Base-by-base conservation (phyloP, 1,140 invertebrate species). In the Trypoxylus dichotomus region DNA sequence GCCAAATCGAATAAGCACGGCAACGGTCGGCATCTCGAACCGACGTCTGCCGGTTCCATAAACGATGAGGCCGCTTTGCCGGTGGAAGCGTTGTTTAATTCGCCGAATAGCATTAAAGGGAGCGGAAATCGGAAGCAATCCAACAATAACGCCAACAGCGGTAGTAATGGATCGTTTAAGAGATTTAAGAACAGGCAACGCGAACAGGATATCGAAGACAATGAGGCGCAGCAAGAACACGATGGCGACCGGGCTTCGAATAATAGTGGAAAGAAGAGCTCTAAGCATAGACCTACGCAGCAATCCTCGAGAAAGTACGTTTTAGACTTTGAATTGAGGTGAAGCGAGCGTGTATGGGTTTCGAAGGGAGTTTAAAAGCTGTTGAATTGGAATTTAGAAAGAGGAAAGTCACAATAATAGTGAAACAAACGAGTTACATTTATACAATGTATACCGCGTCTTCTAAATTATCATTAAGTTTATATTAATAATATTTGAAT, bases 61-160 rank as follows among this genome's bases (percentile, higher is more conserved):
- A 88, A 88, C 60, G 90, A 91, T 60, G 90, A 92, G 76, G 88
- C 88, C 6, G 85, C 87, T 11, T 75, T 90, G 8, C 87, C 88
- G 0, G 75, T 81, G 86, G 85, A 89, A 89, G 43, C 43, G 43
- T 19, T 47, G 43, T 47, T 47, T 78, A 86, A 85, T 73, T 85
- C 87, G n/a, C 81, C 84, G 68, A 87, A 88, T 76, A 81, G 85
- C 6, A 85, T 88, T 58, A 88, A 90, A 84, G 88, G 13, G 89
- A 89, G 2, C 86, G 90, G 58, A 87, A 90, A 82, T 89, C 89
- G 78, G 80, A 73, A 73, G 83, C 88, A 88, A 82, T 8, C 5
- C 32, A 37, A 8, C n/a, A 42, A 42, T 42, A 58, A 21, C 15
- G 54, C 13, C 60, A 63, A 63, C 25, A 24, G 60, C 19, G 24